These are phyloP conservation scores for Psococerastis gibbosa DNA, from an alignment of 2,888 invertebrate species.

Conservation along the genomic window DNA sequence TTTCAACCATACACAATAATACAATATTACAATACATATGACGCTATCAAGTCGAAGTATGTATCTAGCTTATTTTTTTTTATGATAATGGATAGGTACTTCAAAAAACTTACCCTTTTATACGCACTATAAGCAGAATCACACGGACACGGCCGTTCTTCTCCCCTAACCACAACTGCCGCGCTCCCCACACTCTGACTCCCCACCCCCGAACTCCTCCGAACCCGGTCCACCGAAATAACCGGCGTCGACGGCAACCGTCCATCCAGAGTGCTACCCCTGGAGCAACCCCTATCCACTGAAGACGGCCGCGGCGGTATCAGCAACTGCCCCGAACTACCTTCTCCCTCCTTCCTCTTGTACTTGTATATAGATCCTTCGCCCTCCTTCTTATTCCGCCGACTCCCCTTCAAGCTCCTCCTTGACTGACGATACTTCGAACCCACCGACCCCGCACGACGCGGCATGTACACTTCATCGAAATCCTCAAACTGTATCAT, in stretches of 20 bases:
- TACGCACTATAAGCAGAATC: not conserved
- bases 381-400: not conserved
- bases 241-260: not conserved
- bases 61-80: no score
- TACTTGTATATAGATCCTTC: not conserved
- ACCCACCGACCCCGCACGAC: not conserved
- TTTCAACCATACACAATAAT: no score
- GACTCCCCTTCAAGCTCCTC: not conserved
- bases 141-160: not conserved
- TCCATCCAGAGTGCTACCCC: no score
- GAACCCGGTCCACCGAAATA: not conserved
- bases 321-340: no score
- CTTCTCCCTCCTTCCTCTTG: no score
- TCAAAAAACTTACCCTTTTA: not conserved
- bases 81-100: not conserved
- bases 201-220: not conserved
- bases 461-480: not conserved
- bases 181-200: no score
- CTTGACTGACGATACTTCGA: not conserved
- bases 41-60: no score
- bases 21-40: no score
- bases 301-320: no score
- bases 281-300: no score
- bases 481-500: conserved; percentile 2
- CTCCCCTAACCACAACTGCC: no score